Evolutionary conservation across 2,113 vertebrate genomes (phyloP), one percentile per base, ranked within the genome.

Genomic region (Anseranas semipalmata): DNA sequence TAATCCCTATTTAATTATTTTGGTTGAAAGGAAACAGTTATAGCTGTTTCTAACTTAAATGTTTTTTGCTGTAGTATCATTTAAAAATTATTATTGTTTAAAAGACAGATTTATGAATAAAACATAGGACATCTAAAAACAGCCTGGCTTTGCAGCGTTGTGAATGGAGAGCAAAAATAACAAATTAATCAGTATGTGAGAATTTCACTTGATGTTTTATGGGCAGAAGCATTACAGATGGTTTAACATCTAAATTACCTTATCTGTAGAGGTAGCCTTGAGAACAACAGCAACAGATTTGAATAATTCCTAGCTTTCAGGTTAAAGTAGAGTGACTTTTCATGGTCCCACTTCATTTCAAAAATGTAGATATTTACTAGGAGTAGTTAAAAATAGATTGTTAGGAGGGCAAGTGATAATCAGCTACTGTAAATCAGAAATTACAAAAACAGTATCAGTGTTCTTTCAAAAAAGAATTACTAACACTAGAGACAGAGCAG

Each of bases 191-290:
- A 2, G 41, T 63, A 74, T 71, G 60, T 55, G 52, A 79, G 37
- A 96, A 62, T 87, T 88, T 59, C 14, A 92, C 24, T 11, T 92
- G 35, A 63, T n/a, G 7, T 75, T 90, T 96, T 89, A 93, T 62
- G 53, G 48, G 43, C 20, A 66, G 93, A 88, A 93, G 56, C 30
- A 81, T 72, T 84, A 85, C 17, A 92, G 13, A 55, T 58, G 30
- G 3, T 66, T 95, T 86, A 74, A 88, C 37, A 78, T 53, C 24
- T 89, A 62, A 89, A 94, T 90, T 24, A 72, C n/a, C 56, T 97
- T 74, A 95, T 78, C 79, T 56, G 58, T 85, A 74, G n/a, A 33
- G 32, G 10, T 30, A 43, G 48, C 21, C 53, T 62, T 88, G 30
- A 85, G 71, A 92, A 87, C 66, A 92, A 87, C 66, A 86, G 53